These are phyloP conservation scores for Chelmon rostratus DNA, from an alignment of 2,797 vertebrate species.

Conservation along the genomic window DNA sequence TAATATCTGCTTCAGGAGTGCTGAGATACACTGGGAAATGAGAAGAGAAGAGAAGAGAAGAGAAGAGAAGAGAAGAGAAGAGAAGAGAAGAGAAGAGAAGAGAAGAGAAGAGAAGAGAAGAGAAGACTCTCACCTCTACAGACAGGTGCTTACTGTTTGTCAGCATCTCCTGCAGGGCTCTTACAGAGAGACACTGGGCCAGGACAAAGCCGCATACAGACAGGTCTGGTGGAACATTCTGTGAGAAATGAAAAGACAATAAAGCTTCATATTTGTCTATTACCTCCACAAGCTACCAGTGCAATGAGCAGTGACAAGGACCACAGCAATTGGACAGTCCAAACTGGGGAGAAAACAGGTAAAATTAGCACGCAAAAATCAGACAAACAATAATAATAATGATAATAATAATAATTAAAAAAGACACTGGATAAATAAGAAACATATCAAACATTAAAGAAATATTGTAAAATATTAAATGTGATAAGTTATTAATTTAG, in stretches of 20 bases:
- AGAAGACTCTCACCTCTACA: conserved; percentile 65
- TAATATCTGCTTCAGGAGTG: not conserved
- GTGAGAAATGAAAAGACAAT: conserved; percentile 32
- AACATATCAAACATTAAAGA: not conserved
- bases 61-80: conserved; percentile 3
- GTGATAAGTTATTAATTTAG: not conserved
- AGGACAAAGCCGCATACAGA: conserved; percentile 84
- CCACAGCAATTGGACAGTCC: not conserved
- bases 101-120: not conserved
- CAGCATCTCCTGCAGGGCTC: conserved; percentile 86
- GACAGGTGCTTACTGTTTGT: conserved; percentile 68
- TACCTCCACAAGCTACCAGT: not conserved
- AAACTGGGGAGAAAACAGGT: not conserved
- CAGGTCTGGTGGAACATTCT: conserved; percentile 87
- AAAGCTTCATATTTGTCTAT: conserved; percentile 8
- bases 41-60: not conserved
- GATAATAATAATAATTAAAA: conserved; percentile 3
- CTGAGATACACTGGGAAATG: not conserved
- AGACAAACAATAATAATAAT: too few species aligned
- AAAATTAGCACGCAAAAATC: not conserved
- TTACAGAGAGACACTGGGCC: conserved; percentile 84
- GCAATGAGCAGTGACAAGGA: not conserved
- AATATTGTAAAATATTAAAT: conserved; percentile 8
- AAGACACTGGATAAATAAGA: not conserved
- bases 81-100: not conserved